phyloP scores from a whole-genome alignment of 2,888 invertebrate genomes.

The Pandemis heparana region DNA sequence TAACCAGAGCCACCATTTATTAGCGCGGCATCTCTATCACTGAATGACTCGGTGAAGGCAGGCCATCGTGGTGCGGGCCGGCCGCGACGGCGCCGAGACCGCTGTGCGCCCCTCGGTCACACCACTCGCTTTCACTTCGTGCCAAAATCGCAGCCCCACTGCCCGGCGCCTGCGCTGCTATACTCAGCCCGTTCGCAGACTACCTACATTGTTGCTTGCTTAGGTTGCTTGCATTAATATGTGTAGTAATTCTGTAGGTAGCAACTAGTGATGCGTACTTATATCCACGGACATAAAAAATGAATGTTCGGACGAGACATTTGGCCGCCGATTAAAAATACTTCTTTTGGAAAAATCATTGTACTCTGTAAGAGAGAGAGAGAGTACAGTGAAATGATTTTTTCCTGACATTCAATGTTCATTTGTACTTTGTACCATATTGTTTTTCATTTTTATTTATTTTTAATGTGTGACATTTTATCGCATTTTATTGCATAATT shows the following conservation, averaged over 20 bases:
- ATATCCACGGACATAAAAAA: no score
- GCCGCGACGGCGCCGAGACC: conserved; percentile 79
- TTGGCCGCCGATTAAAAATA: no score
- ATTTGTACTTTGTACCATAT: no score
- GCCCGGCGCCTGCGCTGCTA: conserved; percentile 37
- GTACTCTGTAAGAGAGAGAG: no score
- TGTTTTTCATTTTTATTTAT: no score
- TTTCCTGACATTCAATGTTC: no score
- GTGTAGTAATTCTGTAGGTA: not conserved
- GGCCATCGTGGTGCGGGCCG: conserved; percentile 81
- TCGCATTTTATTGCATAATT: no score
- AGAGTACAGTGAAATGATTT: no score
- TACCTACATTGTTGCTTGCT: conserved; percentile 7
- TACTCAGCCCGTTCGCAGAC: conserved; percentile 2
- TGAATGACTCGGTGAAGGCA: conserved; percentile 71
- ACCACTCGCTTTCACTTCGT: conserved; percentile 81
- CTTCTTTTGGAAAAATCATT: no score
- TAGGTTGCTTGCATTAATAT: conserved; percentile 1
- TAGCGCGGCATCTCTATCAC: conserved; percentile 79
- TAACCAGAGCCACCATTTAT: conserved; percentile 69
- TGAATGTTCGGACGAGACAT: no score
- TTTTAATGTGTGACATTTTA: no score
- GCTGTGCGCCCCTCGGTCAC: conserved; percentile 76
- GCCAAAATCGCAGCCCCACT: conserved; percentile 67
- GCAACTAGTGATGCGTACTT: not conserved